A percentile compares a stretch with the other conserved stretches of the same genome.
Evolutionary conservation across 2,888 invertebrate species (phyloP).

Genomic region (Luperina testacea): DNA sequence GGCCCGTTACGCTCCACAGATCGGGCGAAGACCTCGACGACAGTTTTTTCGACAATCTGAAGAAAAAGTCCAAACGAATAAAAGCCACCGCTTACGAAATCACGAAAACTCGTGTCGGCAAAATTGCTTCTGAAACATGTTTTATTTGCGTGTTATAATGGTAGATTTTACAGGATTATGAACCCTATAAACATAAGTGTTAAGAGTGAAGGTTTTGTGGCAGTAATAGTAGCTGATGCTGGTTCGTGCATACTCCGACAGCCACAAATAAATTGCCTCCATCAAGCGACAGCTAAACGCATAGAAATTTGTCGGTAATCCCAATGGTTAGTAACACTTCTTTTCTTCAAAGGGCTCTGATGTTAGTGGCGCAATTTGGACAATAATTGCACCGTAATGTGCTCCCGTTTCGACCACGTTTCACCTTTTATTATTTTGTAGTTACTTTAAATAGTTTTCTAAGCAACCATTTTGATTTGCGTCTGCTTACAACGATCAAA

Average conservation of each 20-base stretch:
- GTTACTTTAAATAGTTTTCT: slow-evolving; percentile 24
- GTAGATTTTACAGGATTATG: slow-evolving; percentile 49
- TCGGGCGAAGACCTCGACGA: slow-evolving; percentile 78
- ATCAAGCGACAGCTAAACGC: slow-evolving; percentile 77
- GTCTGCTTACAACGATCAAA: slow-evolving; percentile 18
- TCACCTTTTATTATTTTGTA: slow-evolving; percentile 33
- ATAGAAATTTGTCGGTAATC: slow-evolving; percentile 78
- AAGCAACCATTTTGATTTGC: slow-evolving; percentile 23
- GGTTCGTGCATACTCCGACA: slow-evolving; percentile 63
- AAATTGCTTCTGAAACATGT: slow-evolving; percentile 74
- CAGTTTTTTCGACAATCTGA: slow-evolving; percentile 77
- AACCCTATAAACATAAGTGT: slow-evolving; percentile 51
- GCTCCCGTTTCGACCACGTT: slow-evolving; percentile 46
- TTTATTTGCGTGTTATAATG: slow-evolving; percentile 40
- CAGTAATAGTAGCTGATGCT: slow-evolving; percentile 13
- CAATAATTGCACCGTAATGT: slow-evolving; percentile 52
- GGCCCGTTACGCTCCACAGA: slow-evolving; percentile 74
- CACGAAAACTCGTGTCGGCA: slow-evolving; percentile 85
- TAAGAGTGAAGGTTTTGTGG: slow-evolving; percentile 52
- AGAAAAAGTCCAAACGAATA: slow-evolving; percentile 78
- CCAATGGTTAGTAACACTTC: slow-evolving; percentile 73
- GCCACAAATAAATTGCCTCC: slow-evolving; percentile 78
- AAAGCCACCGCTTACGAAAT: slow-evolving; percentile 80
- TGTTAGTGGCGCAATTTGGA: slow-evolving; percentile 73
- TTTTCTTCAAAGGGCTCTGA: slow-evolving; percentile 75